A percentile compares a stretch with the other conserved stretches of the same genome.
Conservation (phyloP, 2,113 vertebrate genomes). For the Cynoglossus semilaevis region DNA sequence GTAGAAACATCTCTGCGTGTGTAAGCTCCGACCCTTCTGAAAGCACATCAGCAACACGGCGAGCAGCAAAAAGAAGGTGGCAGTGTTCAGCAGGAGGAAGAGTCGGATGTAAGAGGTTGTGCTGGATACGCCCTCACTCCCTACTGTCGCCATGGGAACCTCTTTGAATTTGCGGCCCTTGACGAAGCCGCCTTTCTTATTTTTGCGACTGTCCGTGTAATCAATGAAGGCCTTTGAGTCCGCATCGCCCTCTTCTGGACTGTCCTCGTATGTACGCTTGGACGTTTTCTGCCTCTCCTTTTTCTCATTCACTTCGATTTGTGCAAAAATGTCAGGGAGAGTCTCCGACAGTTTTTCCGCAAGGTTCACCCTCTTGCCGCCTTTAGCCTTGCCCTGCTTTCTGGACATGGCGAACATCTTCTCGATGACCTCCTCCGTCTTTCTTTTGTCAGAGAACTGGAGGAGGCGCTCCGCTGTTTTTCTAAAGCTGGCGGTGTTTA, state of each 20-base stretch:
- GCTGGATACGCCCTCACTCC: slow-evolving; percentile 71
- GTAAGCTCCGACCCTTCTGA: slow-evolving; percentile 85
- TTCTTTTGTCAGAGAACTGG: slow-evolving; percentile 89
- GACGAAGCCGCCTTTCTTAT: slow-evolving; percentile 68
- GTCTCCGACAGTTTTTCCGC: slow-evolving; percentile 85
- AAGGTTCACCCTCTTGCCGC: slow-evolving; percentile 74
- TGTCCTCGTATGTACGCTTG: slow-evolving; percentile 83
- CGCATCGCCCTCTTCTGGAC: slow-evolving; percentile 83
- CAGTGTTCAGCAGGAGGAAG: slow-evolving; percentile 93
- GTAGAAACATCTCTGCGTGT: slow-evolving; percentile 90
- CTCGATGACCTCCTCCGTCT: slow-evolving; percentile 86
- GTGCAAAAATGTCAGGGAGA: slow-evolving; percentile 91
- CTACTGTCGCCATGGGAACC: slow-evolving; percentile 72
- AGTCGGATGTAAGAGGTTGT: slow-evolving; percentile 87
- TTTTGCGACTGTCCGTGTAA: slow-evolving; percentile 83
- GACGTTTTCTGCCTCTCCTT: slow-evolving; percentile 85
- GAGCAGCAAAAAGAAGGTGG: slow-evolving; percentile 91
- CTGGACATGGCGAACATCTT: slow-evolving; percentile 87
- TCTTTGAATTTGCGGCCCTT: slow-evolving; percentile 78
- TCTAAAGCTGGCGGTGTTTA: slow-evolving; percentile 85
- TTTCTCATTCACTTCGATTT: slow-evolving; percentile 90
- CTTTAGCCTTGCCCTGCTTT: slow-evolving; percentile 79
- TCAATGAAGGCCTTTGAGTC: slow-evolving; percentile 89
- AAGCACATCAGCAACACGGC: slow-evolving; percentile 88
- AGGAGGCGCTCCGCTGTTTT: slow-evolving; percentile 90